phyloP scores from a whole-genome alignment of 1,140 invertebrate genomes.

The Achroia grisella region DNA sequence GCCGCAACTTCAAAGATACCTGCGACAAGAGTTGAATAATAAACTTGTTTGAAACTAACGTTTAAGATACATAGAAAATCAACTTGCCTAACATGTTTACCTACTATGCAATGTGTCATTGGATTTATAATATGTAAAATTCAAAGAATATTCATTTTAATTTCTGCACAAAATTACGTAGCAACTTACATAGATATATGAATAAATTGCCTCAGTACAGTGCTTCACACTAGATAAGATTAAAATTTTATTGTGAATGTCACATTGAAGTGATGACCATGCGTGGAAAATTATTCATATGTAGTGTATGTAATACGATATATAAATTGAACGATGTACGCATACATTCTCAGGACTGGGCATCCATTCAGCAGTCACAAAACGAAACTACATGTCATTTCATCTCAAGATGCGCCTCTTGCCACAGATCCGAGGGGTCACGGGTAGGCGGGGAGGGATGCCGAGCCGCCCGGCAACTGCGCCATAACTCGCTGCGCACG shows the following conservation, averaged over 20 bases:
- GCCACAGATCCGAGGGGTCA: conserved; percentile 19
- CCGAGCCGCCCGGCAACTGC: conserved; percentile 41
- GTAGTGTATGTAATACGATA: conserved; percentile 9
- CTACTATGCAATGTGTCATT: too few species aligned
- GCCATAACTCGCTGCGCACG: conserved; percentile 51
- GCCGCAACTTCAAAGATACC: too few species aligned
- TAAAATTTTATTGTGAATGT: conserved; percentile 7
- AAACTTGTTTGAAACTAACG: too few species aligned
- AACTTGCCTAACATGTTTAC: too few species aligned
- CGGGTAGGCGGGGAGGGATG: conserved; percentile 11
- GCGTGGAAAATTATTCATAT: neutral
- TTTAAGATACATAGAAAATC: too few species aligned
- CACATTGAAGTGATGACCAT: conserved; percentile 6
- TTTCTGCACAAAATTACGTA: too few species aligned
- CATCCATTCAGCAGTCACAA: conserved; percentile 46
- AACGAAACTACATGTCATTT: conserved; percentile 47
- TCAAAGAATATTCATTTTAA: too few species aligned
- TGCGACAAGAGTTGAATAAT: too few species aligned
- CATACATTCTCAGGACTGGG: conserved; percentile 21
- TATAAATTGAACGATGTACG: conserved; percentile 22
- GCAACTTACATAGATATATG: too few species aligned
- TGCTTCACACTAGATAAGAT: conserved; percentile 8
- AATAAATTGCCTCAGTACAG: conserved; percentile 3
- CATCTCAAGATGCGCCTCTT: conserved; percentile 44
- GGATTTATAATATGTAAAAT: too few species aligned